Evolutionary conservation across 2,888 invertebrate species (phyloP).

Genomic region (Chironomus riparius): DNA sequence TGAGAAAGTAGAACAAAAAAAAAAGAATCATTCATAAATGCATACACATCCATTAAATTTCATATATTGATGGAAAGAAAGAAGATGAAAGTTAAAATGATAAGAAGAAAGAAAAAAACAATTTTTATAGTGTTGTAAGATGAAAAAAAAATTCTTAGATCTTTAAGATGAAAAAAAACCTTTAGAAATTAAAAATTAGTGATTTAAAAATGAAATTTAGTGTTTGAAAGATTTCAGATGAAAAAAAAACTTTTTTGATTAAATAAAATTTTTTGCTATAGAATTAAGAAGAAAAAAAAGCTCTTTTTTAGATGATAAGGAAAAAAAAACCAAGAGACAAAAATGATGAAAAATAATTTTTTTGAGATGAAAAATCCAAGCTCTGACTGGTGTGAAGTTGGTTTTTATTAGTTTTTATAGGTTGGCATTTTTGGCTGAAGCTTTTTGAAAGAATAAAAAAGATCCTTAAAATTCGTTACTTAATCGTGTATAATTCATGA

Average conservation of each 20-base stretch:
- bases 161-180: slow-evolving; percentile 2
- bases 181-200: slow-evolving; percentile 9
- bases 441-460: neutral
- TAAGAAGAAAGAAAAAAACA: neutral
- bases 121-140: slow-evolving; percentile 1
- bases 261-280: neutral
- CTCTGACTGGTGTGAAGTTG: no score
- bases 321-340: neutral
- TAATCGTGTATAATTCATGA: no score
- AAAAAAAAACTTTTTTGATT: neutral
- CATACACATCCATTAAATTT: no score
- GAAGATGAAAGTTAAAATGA: no score
- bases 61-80: no score
- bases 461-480: neutral
- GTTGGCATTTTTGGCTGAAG: no score
- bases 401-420: no score
- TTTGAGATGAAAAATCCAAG: no score
- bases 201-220: slow-evolving; percentile 1
- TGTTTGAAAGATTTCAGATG: neutral
- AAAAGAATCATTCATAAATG: no score
- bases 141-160: neutral
- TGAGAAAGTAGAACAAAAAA: no score
- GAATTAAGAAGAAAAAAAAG: neutral
- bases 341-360: no score
- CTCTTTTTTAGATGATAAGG: slow-evolving; percentile 3